Evolutionary conservation across 2,113 vertebrate species (phyloP).

Genomic region (Pandion haliaetus): DNA sequence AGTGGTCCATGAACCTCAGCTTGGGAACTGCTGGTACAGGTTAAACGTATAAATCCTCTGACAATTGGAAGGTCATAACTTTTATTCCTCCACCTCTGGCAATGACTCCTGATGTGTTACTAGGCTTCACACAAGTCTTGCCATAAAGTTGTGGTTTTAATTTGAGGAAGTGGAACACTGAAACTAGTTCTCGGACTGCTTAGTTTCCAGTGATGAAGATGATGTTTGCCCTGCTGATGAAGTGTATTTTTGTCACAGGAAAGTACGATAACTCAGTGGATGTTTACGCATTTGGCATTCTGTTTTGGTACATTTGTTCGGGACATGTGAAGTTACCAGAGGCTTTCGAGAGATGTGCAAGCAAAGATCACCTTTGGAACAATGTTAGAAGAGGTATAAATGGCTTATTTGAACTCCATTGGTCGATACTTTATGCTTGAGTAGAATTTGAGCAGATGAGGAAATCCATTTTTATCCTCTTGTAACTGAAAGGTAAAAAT

Average conservation of each 20-base stretch:
- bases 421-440: neutral
- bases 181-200: neutral
- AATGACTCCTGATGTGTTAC: neutral
- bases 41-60: neutral
- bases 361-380: slow-evolving; percentile 98
- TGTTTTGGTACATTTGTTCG: slow-evolving; percentile 99
- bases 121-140: neutral
- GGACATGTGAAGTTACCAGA: slow-evolving; percentile 95
- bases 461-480: neutral
- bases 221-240: neutral
- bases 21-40: neutral
- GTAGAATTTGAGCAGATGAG: neutral
- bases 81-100: neutral
- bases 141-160: neutral
- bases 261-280: slow-evolving; percentile 98
- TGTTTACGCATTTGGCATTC: slow-evolving; percentile 96
- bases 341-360: slow-evolving; percentile 95
- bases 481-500: neutral
- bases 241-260: slow-evolving; percentile 68
- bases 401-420: neutral
- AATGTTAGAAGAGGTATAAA: slow-evolving; percentile 91
- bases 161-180: neutral
- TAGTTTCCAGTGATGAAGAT: neutral
- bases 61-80: neutral
- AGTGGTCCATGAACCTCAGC: neutral